Evolutionary conservation across 2,888 invertebrate genomes (phyloP), one percentile per base, ranked within the genome.

Genomic region (Opisthograptis luteolata): DNA sequence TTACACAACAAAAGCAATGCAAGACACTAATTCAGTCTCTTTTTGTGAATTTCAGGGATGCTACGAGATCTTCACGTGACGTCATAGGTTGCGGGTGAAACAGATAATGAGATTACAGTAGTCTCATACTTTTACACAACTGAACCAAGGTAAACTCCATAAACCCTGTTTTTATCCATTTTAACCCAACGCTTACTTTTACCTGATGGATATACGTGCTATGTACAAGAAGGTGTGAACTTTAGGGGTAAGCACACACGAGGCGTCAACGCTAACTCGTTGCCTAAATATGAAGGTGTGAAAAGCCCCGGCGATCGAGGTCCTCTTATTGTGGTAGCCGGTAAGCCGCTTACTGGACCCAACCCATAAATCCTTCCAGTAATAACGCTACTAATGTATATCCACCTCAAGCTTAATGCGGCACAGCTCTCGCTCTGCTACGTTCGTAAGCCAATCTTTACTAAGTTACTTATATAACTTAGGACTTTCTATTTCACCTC

Each of bases 231-330:
- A 87, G 87, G 87, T 79, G 89, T 84, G 84, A 89, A 82, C 76
- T 79, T 81, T 84, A 82, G 75, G 87, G 88, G 88, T 86, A 77
- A 79, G 71, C 68, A 86, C 76, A 87, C 83, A 79, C 68, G 70
- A 87, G 87, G 89, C 84, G 90, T 89, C 81, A 86, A 88, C 72
- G 80, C 82, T 89, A 90, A 89, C 81, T 65, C 73, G 66, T 67
- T 68, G 66, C 66, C 72, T 88, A 89, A 90, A 90, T 83, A 89
- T 73, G 70, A 77, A 90, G 87, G 90, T 90, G 90, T 90, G 89
- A 90, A 90, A 90, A 89, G 87, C 81, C 69, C 69, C 67, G 63
- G 68, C 65, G 43, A 67, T 70, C 72, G 76, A 75, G 76, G 76
- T 69, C 69, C 67, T 81, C 80, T 82, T 84, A 81, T 85, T 87